phyloP scores from a whole-genome alignment of 2,797 vertebrate genomes.

The Selene dorsalis region DNA sequence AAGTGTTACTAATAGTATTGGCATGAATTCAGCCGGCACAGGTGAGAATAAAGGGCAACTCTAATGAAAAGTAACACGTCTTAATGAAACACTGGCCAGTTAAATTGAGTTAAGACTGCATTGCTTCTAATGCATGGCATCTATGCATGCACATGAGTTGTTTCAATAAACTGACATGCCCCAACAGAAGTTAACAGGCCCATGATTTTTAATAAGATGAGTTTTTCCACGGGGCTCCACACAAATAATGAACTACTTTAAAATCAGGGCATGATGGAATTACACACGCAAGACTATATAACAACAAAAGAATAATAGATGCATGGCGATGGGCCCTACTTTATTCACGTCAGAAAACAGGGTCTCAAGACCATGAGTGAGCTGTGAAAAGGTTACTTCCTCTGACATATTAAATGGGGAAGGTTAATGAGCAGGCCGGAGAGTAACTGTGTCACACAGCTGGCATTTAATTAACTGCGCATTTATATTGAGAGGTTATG shows the following conservation, averaged over 20 bases:
- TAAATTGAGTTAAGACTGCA: slow-evolving; percentile 26
- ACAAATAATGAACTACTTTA: slow-evolving; percentile 66
- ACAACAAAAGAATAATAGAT: slow-evolving; percentile 54
- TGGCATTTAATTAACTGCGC: slow-evolving; percentile 79
- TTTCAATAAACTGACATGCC: slow-evolving; percentile 44
- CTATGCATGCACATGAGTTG: slow-evolving; percentile 7
- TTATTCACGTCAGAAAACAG: slow-evolving; percentile 58
- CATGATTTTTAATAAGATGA: slow-evolving; percentile 56
- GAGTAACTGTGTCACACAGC: slow-evolving; percentile 60
- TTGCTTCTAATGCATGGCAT: slow-evolving; percentile 20
- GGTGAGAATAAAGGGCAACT: slow-evolving; percentile 23
- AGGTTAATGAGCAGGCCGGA: slow-evolving; percentile 80
- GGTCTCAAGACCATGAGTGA: slow-evolving; percentile 62
- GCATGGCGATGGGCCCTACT: slow-evolving; percentile 1
- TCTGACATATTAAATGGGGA: slow-evolving; percentile 73
- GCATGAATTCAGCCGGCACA: slow-evolving; percentile 18
- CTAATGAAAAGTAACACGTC: slow-evolving; percentile 45
- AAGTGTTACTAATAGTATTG: slow-evolving; percentile 15
- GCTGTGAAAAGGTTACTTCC: slow-evolving; percentile 79
- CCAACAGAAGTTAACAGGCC: slow-evolving; percentile 48
- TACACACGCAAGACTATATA: slow-evolving; percentile 26
- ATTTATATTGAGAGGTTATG: slow-evolving; percentile 60
- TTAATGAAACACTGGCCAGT: slow-evolving; percentile 41
- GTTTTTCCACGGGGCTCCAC: slow-evolving; percentile 38
- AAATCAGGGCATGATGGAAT: slow-evolving; percentile 60